phyloP scores from a whole-genome alignment of 64 coral and sea anemone genomes.

The Stichodactyla helianthus region DNA sequence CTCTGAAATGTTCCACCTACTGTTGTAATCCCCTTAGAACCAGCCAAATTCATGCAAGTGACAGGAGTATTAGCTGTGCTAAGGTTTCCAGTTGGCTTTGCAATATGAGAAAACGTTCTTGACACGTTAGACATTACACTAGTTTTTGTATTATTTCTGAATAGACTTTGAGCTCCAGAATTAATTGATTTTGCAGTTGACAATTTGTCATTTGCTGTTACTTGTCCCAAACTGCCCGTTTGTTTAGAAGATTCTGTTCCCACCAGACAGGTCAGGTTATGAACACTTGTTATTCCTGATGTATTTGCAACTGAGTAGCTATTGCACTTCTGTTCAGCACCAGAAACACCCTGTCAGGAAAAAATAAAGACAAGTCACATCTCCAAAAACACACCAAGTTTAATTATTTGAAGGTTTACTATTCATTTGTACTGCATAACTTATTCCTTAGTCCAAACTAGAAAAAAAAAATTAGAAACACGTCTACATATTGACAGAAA shows the following conservation, averaged over 20 bases:
- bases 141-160: neutral
- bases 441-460: no score
- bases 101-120: slow-evolving; percentile 5
- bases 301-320: neutral
- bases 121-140: neutral
- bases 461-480: no score
- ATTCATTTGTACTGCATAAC: no score
- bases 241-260: neutral
- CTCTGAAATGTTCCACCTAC: slow-evolving; percentile 50
- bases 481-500: no score
- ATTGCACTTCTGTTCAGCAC: neutral
- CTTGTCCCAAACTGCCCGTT: neutral
- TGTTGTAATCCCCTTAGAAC: neutral
- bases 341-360: neutral
- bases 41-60: neutral
- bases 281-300: neutral
- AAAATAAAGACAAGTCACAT: neutral
- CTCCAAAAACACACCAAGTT: no score
- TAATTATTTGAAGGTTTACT: no score
- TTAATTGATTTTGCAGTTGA: neutral
- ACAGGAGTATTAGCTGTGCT: neutral
- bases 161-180: neutral
- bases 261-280: neutral
- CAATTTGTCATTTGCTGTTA: neutral
- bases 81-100: neutral